Evolutionary conservation across 2,113 vertebrate species (phyloP).

Genomic region (Aphyosemion australe): DNA sequence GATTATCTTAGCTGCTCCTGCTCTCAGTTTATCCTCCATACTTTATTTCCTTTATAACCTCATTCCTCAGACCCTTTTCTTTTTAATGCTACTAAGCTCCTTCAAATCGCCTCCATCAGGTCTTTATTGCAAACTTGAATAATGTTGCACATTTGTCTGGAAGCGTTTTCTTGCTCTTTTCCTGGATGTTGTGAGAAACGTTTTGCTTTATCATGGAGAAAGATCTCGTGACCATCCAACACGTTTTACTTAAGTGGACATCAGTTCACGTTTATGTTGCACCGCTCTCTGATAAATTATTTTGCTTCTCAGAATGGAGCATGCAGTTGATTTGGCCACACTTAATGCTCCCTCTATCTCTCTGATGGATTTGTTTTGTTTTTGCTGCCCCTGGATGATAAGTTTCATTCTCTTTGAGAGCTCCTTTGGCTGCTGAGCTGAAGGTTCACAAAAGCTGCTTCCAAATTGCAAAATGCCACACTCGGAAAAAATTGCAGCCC

Average conservation of each 20-base stretch:
- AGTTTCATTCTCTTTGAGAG: slow-evolving; percentile 1
- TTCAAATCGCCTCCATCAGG: not conserved
- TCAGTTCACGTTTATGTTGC: not conserved
- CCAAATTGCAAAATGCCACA: slow-evolving; percentile 1
- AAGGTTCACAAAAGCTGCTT: slow-evolving; percentile 6
- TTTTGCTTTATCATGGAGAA: no score
- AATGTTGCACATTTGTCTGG: not conserved
- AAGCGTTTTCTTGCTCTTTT: not conserved
- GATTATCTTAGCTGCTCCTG: no score
- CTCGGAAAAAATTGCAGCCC: not conserved
- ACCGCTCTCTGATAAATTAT: not conserved
- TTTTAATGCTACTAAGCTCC: not conserved
- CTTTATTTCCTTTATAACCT: no score
- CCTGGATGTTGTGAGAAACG: not conserved
- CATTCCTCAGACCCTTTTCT: not conserved
- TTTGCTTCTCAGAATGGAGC: not conserved
- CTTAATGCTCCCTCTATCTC: not conserved
- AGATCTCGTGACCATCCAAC: not conserved
- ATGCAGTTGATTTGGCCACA: not conserved
- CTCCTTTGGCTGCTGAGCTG: not conserved
- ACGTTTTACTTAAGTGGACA: not conserved
- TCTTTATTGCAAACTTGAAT: not conserved
- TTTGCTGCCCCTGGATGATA: not conserved
- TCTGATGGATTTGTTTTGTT: slow-evolving; percentile 9
- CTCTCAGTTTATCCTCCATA: no score